Base-by-base conservation (phyloP, 1,140 invertebrate genomes). In the Rhynchophorus ferrugineus region DNA sequence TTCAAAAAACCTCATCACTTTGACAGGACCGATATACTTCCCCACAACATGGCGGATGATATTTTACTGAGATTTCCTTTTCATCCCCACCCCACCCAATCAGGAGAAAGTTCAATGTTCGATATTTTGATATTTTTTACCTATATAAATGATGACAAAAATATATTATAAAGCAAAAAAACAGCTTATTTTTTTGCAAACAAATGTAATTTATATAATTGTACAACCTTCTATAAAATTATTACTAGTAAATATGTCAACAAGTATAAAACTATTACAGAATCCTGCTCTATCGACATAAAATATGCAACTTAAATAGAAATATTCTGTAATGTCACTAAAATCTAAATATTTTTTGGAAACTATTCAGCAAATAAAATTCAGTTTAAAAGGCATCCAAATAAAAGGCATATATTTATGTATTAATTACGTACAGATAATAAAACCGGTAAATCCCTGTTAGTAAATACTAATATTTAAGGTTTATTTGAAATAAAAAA, bases 1-100 rank as follows among this genome's bases (percentile, higher is more conserved):
- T 51, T 41, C 13, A 37, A 48, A 49, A 61, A 63, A 60, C 46
- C 56, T 54, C 48, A 56, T 54, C 54, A 58, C 52, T 64, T 59
- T 60, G 56, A 65, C 59, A 60, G 56, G 34, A 58, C 55, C 50
- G 61, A 58, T 59, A 63, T 57, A 61, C 59, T 51, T 58, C 52
- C 56, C 54, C 50, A 65, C 49, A 62, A 65, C 61, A 65, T 63
- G 64, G 63, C 64, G 51, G 60, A 60, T 56, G n/a, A n/a, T n/a
- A 56, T 62, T 54, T 54, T 55, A 49, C 53, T 55, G 34, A 39
- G 48, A 58, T 54, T 56, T 54, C 54, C 49, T 44, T 52, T 50
- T 47, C 46, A 60, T 61, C 59, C 57, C 59, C 59, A 61, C 55
- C 55, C 38, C 46, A 35, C 16, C 49, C 41, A 39, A 11, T 42